Base-by-base conservation (phyloP, 2,797 vertebrate genomes). In the Molothrus ater region DNA sequence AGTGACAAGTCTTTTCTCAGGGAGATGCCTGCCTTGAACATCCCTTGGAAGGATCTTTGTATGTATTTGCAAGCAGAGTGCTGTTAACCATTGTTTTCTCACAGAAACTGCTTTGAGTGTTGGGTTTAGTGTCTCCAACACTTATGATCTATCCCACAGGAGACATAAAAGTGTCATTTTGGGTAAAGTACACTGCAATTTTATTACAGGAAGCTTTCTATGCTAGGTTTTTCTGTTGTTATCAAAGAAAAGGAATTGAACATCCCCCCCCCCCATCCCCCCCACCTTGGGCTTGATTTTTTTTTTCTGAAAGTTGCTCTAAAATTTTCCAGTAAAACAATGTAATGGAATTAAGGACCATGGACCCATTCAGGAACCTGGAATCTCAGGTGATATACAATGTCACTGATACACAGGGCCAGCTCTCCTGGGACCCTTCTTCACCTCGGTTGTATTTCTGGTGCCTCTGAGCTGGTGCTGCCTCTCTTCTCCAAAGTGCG, bases 211-310 rank as follows among this genome's bases (percentile, higher is more conserved):
- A 86, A 65, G 14, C 5, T 66, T 56, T n/a, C 22, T 10, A 3
- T 43, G 7, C 2, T 64, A 53, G 13, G 2, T 24, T 84, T 80
- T 72, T 53, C 25, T 85, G 64, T 42, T 54, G 8, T 25, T 74
- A 11, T 8, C 18, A 38, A 26, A 61, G 25, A 51, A 73, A 59
- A 28, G 11, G 26, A 86, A 9, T 17, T 69, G 28, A 63, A 65
- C 29, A n/a, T 0, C 0, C 11, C 31, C 20, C 9, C 47, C 4
- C 47, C 22, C 19, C 51, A 53, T 10, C 16, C 10, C 28, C 29
- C 31, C 0, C 10, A 17, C 15, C 2, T 32, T 10, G 8, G 8
- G 13, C 12, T 59, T 42, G 31, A 36, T 90, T 81, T 61, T 2
- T 43, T n/a, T 25, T 43, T 34, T 17, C 31, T 48, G 47, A 38